Evolutionary conservation across 2,113 vertebrate genomes (phyloP).

Genomic region (Oplegnathus fasciatus): DNA sequence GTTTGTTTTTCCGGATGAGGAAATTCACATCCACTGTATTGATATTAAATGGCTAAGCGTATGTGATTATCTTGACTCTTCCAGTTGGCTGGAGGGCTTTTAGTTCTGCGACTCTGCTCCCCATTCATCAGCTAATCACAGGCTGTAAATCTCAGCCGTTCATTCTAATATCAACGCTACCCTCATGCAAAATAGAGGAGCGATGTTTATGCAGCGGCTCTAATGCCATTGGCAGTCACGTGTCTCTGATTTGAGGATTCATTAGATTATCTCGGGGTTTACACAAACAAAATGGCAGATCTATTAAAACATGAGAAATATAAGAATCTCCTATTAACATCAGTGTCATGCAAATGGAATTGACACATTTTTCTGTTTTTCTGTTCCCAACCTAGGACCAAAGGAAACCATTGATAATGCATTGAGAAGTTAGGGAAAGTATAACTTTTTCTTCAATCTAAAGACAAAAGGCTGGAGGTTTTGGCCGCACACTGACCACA

Average conservation of each 20-base stretch:
- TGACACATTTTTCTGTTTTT: neutral
- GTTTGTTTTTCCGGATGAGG: conserved; percentile 75
- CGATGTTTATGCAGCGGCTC: conserved; percentile 22
- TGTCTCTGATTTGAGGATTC: conserved; percentile 28
- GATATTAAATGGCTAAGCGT: conserved; percentile 72
- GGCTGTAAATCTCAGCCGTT: conserved; percentile 59
- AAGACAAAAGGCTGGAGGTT: neutral
- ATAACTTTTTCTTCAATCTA: neutral
- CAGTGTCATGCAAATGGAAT: no score
- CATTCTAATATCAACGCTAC: conserved; percentile 47
- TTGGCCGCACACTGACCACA: neutral
- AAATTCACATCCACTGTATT: conserved; percentile 66
- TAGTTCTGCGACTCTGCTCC: conserved; percentile 64
- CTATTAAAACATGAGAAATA: neutral
- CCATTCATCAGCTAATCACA: conserved; percentile 79
- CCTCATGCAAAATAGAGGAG: conserved; percentile 42
- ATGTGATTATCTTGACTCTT: conserved; percentile 74
- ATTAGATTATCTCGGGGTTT: conserved; percentile 24
- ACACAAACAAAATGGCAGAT: conserved; percentile 7
- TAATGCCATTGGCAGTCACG: conserved; percentile 21
- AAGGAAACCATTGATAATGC: neutral
- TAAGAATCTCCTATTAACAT: neutral
- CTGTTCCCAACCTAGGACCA: no score
- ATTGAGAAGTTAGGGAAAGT: neutral
- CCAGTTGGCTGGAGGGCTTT: conserved; percentile 74